Percentiles rank a stretch among this genome's conserved stretches.
Conservation (phyloP, 2,888 invertebrate species). For the Norana najaformis region DNA sequence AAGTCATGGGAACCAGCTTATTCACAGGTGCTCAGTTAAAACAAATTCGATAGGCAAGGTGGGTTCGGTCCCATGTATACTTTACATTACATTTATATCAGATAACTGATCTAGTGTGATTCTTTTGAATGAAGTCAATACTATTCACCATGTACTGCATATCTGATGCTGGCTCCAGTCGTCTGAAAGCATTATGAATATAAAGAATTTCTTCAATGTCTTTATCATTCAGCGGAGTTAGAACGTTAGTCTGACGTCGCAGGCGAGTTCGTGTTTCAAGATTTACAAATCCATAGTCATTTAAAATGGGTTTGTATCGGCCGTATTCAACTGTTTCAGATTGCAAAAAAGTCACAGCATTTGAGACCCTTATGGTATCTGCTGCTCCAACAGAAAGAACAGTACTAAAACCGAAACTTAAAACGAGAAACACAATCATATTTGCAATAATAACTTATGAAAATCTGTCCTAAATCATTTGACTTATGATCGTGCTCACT, state of each 20-base stretch:
- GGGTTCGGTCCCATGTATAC: too few relatives aligned
- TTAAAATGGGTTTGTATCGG: background rate
- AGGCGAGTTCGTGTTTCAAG: background rate
- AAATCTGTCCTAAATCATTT: background rate
- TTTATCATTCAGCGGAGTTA: background rate
- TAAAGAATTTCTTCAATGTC: background rate
- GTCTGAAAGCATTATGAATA: background rate
- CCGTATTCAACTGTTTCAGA: background rate
- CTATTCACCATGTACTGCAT: constrained; percentile 10
- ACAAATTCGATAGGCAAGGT: too few relatives aligned
- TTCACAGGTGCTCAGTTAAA: too few relatives aligned
- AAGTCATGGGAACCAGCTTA: too few relatives aligned
- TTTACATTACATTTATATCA: too few relatives aligned
- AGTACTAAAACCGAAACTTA: background rate
- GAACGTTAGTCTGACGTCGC: background rate
- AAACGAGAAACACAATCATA: constrained; percentile 13
- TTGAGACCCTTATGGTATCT: background rate
- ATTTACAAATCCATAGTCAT: background rate
- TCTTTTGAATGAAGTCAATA: background rate
- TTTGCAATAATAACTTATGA: background rate
- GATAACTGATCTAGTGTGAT: background rate
- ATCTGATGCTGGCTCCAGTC: constrained; percentile 14
- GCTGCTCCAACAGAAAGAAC: background rate
- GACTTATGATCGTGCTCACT: background rate
- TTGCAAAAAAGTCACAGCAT: background rate